These are phyloP conservation scores for Allophyes oxyacanthae DNA, from an alignment of 2,888 invertebrate genomes.

Conservation along the genomic window DNA sequence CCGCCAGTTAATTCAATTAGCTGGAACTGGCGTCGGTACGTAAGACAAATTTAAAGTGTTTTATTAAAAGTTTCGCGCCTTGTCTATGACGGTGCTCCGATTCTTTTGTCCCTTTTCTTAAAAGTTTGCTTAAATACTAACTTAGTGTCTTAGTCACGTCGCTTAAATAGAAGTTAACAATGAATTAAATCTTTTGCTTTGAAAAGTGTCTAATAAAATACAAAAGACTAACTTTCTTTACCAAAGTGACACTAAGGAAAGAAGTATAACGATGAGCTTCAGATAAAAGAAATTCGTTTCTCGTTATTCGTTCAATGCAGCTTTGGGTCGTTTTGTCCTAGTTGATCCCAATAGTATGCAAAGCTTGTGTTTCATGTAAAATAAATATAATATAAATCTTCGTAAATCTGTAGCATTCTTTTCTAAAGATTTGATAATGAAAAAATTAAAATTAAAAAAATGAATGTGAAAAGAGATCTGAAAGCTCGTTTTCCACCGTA, in stretches of 20 bases:
- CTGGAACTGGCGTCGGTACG: slow-evolving; percentile 52
- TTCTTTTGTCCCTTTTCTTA: slow-evolving; percentile 62
- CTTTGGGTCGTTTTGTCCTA: slow-evolving; percentile 6
- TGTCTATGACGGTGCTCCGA: slow-evolving; percentile 64
- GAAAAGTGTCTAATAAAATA: slow-evolving; percentile 63
- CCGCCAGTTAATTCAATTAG: slow-evolving; percentile 51
- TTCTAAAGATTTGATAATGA: too few relatives aligned
- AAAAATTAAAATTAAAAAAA: too few relatives aligned
- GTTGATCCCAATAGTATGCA: too few relatives aligned
- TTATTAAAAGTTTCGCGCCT: slow-evolving; percentile 71
- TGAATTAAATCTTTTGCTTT: slow-evolving; percentile 68
- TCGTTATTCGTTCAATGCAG: too few relatives aligned
- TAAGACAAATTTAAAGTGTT: slow-evolving; percentile 66
- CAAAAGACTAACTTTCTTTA: slow-evolving; percentile 61
- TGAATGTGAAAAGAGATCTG: too few relatives aligned
- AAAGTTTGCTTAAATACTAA: slow-evolving; percentile 69
- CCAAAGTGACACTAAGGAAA: slow-evolving; percentile 52
- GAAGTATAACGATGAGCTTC: slow-evolving; percentile 53
- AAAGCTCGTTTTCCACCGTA: too few relatives aligned
- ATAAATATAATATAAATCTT: too few relatives aligned
- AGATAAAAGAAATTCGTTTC: slow-evolving; percentile 55
- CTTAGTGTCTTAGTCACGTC: slow-evolving; percentile 68
- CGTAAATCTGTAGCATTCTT: too few relatives aligned
- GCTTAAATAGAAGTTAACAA: slow-evolving; percentile 66
- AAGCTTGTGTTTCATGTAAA: too few relatives aligned